Evolutionary conservation across 2,797 vertebrate species (phyloP).

Genomic region (Philypnodon macrostomus): DNA sequence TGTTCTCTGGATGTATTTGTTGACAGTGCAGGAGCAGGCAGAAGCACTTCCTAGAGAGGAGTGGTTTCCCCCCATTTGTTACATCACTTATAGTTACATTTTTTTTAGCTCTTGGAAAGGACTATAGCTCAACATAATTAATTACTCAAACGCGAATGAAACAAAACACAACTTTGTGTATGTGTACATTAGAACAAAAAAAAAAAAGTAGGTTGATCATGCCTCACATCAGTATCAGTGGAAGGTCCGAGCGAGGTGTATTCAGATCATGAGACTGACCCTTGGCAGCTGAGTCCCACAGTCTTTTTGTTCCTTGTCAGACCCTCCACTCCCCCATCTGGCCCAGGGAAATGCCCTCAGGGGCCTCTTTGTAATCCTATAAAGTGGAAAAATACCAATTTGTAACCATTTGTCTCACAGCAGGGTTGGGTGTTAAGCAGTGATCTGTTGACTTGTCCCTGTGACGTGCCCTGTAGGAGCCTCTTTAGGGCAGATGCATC

Average conservation of each 20-base stretch:
- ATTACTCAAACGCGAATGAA: too few species aligned
- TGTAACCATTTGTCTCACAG: constrained; percentile 75
- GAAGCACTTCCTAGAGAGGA: too few species aligned
- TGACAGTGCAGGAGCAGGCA: too few species aligned
- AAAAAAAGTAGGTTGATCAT: too few species aligned
- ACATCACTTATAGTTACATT: too few species aligned
- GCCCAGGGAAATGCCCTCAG: constrained; percentile 37
- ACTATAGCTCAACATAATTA: too few species aligned
- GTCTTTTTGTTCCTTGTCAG: constrained; percentile 48
- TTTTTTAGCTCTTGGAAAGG: too few species aligned
- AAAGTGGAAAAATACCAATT: constrained; percentile 76
- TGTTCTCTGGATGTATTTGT: too few species aligned
- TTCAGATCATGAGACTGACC: constrained; percentile 20
- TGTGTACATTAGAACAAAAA: too few species aligned
- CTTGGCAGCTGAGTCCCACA: constrained; percentile 46
- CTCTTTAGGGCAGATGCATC: not conserved
- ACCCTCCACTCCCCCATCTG: constrained; percentile 33
- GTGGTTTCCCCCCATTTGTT: too few species aligned
- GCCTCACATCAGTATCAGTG: not conserved
- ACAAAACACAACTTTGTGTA: too few species aligned
- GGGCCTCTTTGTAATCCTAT: constrained; percentile 70
- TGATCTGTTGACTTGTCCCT: constrained; percentile 16
- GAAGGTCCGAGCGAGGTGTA: not conserved
- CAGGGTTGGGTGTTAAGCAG: constrained; percentile 57
- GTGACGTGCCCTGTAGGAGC: not conserved